A percentile compares a stretch with the other conserved stretches of the same genome.
Conservation (phyloP, 2,888 invertebrate genomes). For the Sturmia bella region DNA sequence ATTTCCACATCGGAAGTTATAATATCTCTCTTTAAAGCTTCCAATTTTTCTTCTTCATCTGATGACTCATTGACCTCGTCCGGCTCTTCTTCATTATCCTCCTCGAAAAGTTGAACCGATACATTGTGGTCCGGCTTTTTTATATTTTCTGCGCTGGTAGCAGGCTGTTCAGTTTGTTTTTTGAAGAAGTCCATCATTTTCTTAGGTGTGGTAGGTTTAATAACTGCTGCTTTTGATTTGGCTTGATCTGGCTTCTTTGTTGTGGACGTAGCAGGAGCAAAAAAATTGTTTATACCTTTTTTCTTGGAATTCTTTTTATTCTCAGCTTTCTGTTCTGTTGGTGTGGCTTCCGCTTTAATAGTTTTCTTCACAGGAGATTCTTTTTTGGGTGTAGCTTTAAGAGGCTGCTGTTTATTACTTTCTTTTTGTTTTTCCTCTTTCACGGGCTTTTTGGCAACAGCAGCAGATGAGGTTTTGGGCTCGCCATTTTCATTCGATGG, state of each 20-base stretch:
- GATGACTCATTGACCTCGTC: slow-evolving; percentile 73
- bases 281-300: slow-evolving; percentile 77
- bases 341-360: slow-evolving; percentile 23
- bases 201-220: slow-evolving; percentile 70
- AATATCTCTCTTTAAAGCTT: slow-evolving; percentile 75
- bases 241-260: slow-evolving; percentile 64
- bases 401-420: too few species aligned
- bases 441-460: slow-evolving; percentile 63
- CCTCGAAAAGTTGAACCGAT: slow-evolving; percentile 76
- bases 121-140: slow-evolving; percentile 68
- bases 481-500: slow-evolving; percentile 43
- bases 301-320: slow-evolving; percentile 62
- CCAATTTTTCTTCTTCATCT: slow-evolving; percentile 79
- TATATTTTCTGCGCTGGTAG: slow-evolving; percentile 18
- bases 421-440: slow-evolving; percentile 40
- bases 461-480: not conserved
- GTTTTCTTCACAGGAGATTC: slow-evolving; percentile 44
- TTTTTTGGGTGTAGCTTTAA: not conserved
- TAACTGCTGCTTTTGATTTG: slow-evolving; percentile 56
- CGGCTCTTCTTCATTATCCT: slow-evolving; percentile 70
- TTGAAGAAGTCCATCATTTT: slow-evolving; percentile 72
- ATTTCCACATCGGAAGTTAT: slow-evolving; percentile 72
- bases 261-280: slow-evolving; percentile 63
- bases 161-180: slow-evolving; percentile 67
- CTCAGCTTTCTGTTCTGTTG: slow-evolving; percentile 51